A percentile compares a stretch with the other conserved stretches of the same genome.
Conservation (phyloP, 1,140 invertebrate genomes). For the Ceratoteleas bidentatus region DNA sequence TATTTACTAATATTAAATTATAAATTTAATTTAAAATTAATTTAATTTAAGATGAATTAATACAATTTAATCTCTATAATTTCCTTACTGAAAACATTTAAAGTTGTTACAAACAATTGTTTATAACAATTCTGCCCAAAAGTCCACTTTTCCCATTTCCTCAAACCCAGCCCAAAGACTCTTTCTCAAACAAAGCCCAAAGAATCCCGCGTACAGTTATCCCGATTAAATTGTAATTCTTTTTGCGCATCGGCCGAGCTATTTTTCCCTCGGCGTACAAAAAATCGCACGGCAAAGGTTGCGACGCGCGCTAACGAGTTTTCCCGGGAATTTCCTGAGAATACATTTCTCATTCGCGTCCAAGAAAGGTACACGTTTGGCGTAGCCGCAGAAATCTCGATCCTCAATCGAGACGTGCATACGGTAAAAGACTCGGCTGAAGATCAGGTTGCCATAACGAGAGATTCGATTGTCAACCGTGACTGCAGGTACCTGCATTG, state of each 20-base stretch:
- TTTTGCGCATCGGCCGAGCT: conserved; percentile 38
- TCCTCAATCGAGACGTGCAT: conserved; percentile 68
- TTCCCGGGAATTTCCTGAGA: conserved; percentile 68
- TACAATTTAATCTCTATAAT: too few relatives aligned
- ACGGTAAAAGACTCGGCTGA: conserved; percentile 67
- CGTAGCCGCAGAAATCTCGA: conserved; percentile 64
- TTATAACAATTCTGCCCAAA: too few relatives aligned
- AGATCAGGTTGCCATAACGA: conserved; percentile 72
- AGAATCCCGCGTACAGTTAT: conserved; percentile 35
- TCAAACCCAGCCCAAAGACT: too few relatives aligned
- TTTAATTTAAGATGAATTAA: too few relatives aligned
- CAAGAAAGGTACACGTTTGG: conserved; percentile 63
- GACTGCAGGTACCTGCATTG: conserved; percentile 67
- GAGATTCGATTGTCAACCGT: conserved; percentile 69
- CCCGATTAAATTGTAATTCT: conserved; percentile 60
- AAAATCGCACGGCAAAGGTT: conserved; percentile 49
- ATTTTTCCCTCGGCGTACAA: conserved; percentile 38
- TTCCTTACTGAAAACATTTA: too few relatives aligned
- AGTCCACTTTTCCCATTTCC: too few relatives aligned
- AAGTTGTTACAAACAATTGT: too few relatives aligned
- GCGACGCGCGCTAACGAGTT: conserved; percentile 64
- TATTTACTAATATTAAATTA: too few relatives aligned
- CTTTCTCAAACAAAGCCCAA: neutral
- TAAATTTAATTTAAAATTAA: too few relatives aligned
- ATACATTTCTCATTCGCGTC: conserved; percentile 62